These are phyloP conservation scores for Calonectris borealis DNA, from an alignment of 2,113 vertebrate species.

Conservation along the genomic window DNA sequence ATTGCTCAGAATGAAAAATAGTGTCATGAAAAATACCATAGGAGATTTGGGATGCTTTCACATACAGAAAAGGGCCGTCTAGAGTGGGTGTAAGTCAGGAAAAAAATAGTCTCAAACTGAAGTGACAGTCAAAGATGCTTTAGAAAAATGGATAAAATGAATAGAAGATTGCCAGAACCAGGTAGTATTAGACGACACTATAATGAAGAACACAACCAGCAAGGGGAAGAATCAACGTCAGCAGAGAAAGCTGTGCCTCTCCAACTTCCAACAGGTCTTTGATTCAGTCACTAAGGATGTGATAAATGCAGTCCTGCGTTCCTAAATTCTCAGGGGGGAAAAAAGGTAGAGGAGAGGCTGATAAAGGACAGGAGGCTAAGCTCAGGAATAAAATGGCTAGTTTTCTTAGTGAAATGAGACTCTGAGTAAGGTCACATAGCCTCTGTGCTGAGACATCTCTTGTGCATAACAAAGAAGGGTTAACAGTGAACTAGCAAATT, in stretches of 20 bases:
- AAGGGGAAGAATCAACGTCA: neutral
- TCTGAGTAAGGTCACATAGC: neutral
- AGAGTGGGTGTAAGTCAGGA: rapidly evolving
- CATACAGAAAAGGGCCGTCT: neutral
- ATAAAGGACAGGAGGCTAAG: neutral
- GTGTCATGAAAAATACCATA: rapidly evolving
- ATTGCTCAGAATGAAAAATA: neutral
- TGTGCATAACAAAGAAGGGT: neutral
- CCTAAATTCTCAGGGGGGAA: neutral
- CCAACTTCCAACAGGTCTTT: neutral
- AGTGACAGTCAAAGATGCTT: neutral
- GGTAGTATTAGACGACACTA: neutral
- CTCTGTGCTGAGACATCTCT: neutral
- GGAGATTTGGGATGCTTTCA: neutral
- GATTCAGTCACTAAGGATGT: neutral
- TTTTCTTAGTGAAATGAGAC: neutral
- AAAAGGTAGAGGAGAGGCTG: neutral
- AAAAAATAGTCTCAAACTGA: neutral
- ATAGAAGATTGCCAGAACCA: neutral
- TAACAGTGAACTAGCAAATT: neutral
- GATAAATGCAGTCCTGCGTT: neutral
- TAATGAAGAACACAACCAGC: neutral
- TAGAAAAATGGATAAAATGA: neutral
- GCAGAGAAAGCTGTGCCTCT: neutral
- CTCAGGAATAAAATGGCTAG: neutral